A percentile compares a stretch with the other conserved stretches of the same genome.
phyloP scores from a whole-genome alignment of 2,888 invertebrate genomes.

The Harpagoxenus sublaevis region DNA sequence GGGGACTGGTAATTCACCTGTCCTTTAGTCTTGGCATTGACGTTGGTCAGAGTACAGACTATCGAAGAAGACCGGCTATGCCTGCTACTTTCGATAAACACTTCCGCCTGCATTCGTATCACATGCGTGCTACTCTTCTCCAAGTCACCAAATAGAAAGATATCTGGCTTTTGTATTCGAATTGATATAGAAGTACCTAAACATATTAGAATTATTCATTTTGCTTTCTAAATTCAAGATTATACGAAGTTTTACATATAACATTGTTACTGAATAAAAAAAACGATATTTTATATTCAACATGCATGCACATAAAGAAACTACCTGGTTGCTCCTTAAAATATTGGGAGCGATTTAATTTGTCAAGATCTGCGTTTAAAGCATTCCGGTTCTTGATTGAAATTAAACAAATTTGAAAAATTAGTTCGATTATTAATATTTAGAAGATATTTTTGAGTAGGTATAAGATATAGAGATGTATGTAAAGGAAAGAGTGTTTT shows the following conservation, averaged over 20 bases:
- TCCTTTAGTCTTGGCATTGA: constrained; percentile 89
- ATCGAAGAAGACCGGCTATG: constrained; percentile 90
- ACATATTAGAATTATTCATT: constrained; percentile 39
- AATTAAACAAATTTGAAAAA: constrained; percentile 53
- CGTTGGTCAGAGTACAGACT: constrained; percentile 88
- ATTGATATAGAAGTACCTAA: constrained; percentile 91
- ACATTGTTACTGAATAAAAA: constrained; percentile 17
- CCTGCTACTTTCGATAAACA: constrained; percentile 90
- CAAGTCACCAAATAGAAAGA: constrained; percentile 91
- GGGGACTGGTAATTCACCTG: constrained; percentile 88
- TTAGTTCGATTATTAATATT: constrained; percentile 33
- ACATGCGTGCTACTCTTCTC: constrained; percentile 89
- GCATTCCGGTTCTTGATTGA: constrained; percentile 69
- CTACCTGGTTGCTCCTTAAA: constrained; percentile 87
- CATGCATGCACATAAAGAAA: constrained; percentile 63
- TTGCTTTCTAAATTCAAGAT: constrained; percentile 9
- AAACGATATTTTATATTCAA: neutral
- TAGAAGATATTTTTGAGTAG: constrained; percentile 12
- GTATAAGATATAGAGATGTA: neutral
- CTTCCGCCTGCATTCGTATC: constrained; percentile 90
- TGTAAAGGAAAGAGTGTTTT: neutral
- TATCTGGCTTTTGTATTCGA: constrained; percentile 92
- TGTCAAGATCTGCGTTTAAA: constrained; percentile 63
- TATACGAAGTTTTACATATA: neutral
- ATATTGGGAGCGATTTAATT: constrained; percentile 68